phyloP scores from a whole-genome alignment of 2,113 vertebrate genomes.

The Oxygymnocypris stewartii region DNA sequence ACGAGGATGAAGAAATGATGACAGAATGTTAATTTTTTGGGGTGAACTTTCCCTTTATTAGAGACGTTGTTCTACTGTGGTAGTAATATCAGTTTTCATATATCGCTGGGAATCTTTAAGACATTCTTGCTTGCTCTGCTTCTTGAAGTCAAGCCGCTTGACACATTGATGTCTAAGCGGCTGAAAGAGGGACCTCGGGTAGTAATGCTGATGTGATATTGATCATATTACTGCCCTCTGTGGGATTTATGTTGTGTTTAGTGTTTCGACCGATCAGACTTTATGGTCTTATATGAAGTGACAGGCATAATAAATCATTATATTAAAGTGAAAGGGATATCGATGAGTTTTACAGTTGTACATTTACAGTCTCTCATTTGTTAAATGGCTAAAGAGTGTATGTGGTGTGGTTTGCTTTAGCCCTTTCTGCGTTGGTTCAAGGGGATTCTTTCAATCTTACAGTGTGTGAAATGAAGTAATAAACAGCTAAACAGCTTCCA shows the following conservation, averaged over 20 bases:
- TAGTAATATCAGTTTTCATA: neutral
- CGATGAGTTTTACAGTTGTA: neutral
- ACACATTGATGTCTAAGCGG: neutral
- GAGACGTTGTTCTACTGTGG: neutral
- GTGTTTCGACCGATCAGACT: slow-evolving; percentile 41
- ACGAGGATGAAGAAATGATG: neutral
- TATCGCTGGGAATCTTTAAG: neutral
- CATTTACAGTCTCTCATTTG: slow-evolving; percentile 34
- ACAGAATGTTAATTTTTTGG: neutral
- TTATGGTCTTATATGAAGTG: neutral
- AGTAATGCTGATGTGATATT: slow-evolving; percentile 33
- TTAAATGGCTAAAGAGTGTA: slow-evolving; percentile 2
- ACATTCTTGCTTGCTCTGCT: neutral
- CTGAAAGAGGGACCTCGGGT: neutral
- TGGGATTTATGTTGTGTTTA: slow-evolving; percentile 41
- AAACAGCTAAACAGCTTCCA: neutral
- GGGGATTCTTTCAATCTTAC: neutral
- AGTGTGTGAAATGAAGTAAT: neutral
- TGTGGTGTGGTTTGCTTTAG: neutral
- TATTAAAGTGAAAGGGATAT: slow-evolving; percentile 29
- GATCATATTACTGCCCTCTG: slow-evolving; percentile 47
- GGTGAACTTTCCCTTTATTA: neutral
- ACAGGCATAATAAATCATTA: slow-evolving; percentile 47
- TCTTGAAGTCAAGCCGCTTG: neutral
- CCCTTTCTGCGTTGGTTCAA: neutral